Evolutionary conservation across 92 coral and sea anemone species (phyloP).

Genomic region (Micromussa lordhowensis): DNA sequence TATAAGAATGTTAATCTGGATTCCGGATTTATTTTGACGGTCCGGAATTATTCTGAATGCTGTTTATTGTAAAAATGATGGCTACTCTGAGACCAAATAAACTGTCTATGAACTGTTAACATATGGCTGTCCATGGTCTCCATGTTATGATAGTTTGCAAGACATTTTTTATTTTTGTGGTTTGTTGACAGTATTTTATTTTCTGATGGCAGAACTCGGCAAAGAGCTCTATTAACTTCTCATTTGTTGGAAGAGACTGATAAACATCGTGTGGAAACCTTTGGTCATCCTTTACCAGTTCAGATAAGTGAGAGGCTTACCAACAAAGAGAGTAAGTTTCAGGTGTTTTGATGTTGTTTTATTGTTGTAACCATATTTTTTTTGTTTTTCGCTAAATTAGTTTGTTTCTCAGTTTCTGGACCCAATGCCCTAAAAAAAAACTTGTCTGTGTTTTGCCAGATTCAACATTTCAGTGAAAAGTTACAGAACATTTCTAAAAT

Average conservation of each 20-base stretch:
- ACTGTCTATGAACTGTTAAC: no score
- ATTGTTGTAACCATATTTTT: no score
- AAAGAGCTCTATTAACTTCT: conserved; percentile 63
- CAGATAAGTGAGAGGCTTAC: conserved; percentile 92
- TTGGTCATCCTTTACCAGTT: conserved; percentile 94
- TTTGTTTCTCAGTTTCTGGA: no score
- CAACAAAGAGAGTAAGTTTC: conserved; percentile 74
- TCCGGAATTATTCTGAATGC: no score
- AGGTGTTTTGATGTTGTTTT: background rate
- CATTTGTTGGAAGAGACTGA: conserved; percentile 89
- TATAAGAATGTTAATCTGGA: no score
- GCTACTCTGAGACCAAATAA: no score
- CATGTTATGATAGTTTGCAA: background rate
- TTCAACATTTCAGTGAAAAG: no score
- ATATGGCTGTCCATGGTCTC: no score
- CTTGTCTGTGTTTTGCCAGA: background rate
- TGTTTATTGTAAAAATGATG: no score
- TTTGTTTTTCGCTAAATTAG: no score
- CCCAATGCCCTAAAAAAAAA: background rate
- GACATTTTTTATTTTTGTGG: background rate
- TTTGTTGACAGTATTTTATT: background rate
- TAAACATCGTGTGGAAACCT: conserved; percentile 84
- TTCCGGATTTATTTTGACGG: no score
- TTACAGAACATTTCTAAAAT: no score
- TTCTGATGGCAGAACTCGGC: conserved; percentile 61